Percentiles rank a stretch among this genome's conserved stretches.
Evolutionary conservation across 2,888 invertebrate genomes (phyloP).

Genomic region (Morpho achilles): DNA sequence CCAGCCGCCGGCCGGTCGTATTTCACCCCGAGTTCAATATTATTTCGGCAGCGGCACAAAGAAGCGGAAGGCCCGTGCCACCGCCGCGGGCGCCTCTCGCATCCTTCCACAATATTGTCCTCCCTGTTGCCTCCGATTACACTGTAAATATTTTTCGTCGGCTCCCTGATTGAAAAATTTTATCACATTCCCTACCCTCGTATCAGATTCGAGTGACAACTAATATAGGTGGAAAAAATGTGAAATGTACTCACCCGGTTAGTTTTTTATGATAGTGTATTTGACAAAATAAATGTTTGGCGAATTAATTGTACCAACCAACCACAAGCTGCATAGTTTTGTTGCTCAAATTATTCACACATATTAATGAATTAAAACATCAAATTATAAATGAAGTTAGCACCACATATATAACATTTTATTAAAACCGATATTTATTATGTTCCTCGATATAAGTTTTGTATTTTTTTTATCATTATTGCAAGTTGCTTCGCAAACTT

Average conservation of each 20-base stretch:
- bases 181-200: slow-evolving; percentile 65
- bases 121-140: slow-evolving; percentile 70
- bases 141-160: slow-evolving; percentile 76
- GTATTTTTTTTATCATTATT: slow-evolving; percentile 17
- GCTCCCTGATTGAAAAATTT: slow-evolving; percentile 74
- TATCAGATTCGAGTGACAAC: slow-evolving; percentile 61
- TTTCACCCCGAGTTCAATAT: slow-evolving; percentile 75
- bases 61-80: slow-evolving; percentile 65
- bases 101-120: slow-evolving; percentile 74
- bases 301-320: background rate
- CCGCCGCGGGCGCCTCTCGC: slow-evolving; percentile 63
- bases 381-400: background rate
- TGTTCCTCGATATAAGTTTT: background rate
- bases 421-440: too few relatives aligned
- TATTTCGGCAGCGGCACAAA: slow-evolving; percentile 75
- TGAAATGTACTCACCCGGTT: background rate
- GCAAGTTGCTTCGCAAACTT: slow-evolving; percentile 36
- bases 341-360: background rate
- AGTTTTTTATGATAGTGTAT: too few relatives aligned
- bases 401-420: too few relatives aligned
- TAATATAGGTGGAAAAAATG: slow-evolving; percentile 6
- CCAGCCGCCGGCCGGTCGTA: slow-evolving; percentile 60
- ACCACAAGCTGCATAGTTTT: background rate
- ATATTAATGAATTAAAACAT: background rate
- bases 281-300: too few relatives aligned